Base-by-base conservation (phyloP, 2,797 vertebrate genomes). In the Coreius guichenoti region DNA sequence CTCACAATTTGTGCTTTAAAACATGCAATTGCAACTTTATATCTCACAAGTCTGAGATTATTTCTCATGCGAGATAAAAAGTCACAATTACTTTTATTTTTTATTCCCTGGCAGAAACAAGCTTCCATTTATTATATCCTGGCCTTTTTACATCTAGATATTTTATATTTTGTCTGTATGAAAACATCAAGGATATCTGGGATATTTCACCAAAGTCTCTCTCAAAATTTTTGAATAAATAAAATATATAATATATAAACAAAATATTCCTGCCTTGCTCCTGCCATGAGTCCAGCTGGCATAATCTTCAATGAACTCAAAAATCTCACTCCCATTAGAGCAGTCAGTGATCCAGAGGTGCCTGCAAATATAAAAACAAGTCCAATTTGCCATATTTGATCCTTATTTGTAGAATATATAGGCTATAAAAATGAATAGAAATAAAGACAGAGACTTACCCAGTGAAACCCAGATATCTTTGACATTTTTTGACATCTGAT, bases 311-410 rank as follows among this genome's bases (percentile, higher is more conserved):
- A 95, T 29, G 97, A 96, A 93, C 93, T 94, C 88, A 97, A 94
- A 90, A 97, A 98, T 81, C 98, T 94, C 92, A 96, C 95, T 78
- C 96, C 97, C 98, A 99, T 99, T 74, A 99, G 93, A 67, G 92
- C 88, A 49, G 96, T 91, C 91, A 99, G 91, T 11, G 95, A 95
- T 87, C 96, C 97, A 0, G 96, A 96, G 0, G 97, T 95, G 88
- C 93, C 98, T 96, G 81, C 21, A 36, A 82, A 93, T 87, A 89
- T 26, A 68, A 33, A 65, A 78, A 39, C 61, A 23, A 43, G 70
- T n/a, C 33, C 43, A 61, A 86, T 75, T 70, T 29, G 1, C 51
- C 16, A 58, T 13, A 23, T 58, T 12, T 51, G 1, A 77, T 8
- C 14, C 3, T 39, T 39, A 26, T 19, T 79, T n/a, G 2, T 39